Evolutionary conservation across 2,113 vertebrate species (phyloP).

Genomic region (Crotalus tigris): DNA sequence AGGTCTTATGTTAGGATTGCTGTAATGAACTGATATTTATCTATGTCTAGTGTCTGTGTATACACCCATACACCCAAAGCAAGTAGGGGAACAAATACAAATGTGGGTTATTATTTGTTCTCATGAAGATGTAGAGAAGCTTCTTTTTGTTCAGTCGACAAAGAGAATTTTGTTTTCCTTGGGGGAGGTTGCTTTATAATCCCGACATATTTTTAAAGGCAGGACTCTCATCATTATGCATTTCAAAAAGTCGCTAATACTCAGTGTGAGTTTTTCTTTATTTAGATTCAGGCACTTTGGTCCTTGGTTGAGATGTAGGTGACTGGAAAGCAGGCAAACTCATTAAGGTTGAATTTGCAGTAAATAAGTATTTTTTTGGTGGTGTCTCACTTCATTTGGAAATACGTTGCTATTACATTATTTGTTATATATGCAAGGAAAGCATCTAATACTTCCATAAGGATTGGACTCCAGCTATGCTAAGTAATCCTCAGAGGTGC

Average conservation of each 20-base stretch:
- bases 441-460: slow-evolving; percentile 34
- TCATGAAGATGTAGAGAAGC: neutral
- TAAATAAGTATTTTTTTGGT: neutral
- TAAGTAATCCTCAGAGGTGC: neutral
- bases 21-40: neutral
- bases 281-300: neutral
- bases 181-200: slow-evolving; percentile 23
- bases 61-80: neutral
- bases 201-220: slow-evolving; percentile 31
- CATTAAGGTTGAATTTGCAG: slow-evolving; percentile 17
- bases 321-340: neutral
- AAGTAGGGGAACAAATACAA: neutral
- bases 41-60: neutral
- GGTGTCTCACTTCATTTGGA: neutral
- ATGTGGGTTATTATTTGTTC: neutral
- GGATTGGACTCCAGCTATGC: slow-evolving; percentile 24
- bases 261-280: slow-evolving; percentile 30
- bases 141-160: slow-evolving; percentile 32
- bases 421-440: slow-evolving; percentile 31
- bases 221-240: slow-evolving; percentile 22
- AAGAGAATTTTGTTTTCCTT: slow-evolving; percentile 24
- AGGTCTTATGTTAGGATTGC: neutral
- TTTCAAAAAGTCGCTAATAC: slow-evolving; percentile 47
- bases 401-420: slow-evolving; percentile 39
- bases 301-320: neutral